phyloP scores from a whole-genome alignment of 1,140 invertebrate species.

The Drosophila sucinea region DNA sequence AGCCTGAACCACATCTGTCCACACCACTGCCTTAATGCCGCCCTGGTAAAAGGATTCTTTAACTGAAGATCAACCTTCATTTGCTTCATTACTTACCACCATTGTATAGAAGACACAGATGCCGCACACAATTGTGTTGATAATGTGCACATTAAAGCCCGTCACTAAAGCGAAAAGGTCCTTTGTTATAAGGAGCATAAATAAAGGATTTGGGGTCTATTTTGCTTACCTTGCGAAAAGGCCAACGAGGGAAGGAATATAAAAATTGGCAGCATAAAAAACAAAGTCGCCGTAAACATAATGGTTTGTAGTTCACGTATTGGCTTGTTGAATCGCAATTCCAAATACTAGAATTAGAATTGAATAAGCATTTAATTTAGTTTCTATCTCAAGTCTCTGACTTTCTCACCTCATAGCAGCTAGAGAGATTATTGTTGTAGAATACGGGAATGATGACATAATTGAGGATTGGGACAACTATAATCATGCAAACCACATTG shows the following conservation, averaged over 20 bases:
- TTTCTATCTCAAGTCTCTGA: too few relatives aligned
- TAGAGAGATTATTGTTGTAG: conserved; percentile 90
- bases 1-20: conserved; percentile 93
- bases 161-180: conserved; percentile 85
- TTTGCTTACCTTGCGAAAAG: conserved; percentile 87
- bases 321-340: conserved; percentile 86
- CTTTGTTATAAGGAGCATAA: background rate
- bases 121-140: conserved; percentile 88
- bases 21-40: conserved; percentile 93
- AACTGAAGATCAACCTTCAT: background rate
- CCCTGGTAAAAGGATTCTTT: conserved; percentile 84
- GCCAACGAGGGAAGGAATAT: conserved; percentile 88
- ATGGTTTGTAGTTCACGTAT: conserved; percentile 86
- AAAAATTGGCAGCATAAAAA: conserved; percentile 72
- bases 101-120: conserved; percentile 93
- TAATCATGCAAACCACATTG: conserved; percentile 86
- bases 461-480: conserved; percentile 88
- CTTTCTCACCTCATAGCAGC: conserved; percentile 89
- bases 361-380: too few relatives aligned
- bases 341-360: conserved; percentile 86
- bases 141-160: conserved; percentile 88
- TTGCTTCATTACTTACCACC: conserved; percentile 85
- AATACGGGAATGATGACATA: conserved; percentile 92
- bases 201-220: background rate
- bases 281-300: conserved; percentile 85